Evolutionary conservation across 2,888 invertebrate genomes (phyloP).

Genomic region (Lochmaea crataegi): DNA sequence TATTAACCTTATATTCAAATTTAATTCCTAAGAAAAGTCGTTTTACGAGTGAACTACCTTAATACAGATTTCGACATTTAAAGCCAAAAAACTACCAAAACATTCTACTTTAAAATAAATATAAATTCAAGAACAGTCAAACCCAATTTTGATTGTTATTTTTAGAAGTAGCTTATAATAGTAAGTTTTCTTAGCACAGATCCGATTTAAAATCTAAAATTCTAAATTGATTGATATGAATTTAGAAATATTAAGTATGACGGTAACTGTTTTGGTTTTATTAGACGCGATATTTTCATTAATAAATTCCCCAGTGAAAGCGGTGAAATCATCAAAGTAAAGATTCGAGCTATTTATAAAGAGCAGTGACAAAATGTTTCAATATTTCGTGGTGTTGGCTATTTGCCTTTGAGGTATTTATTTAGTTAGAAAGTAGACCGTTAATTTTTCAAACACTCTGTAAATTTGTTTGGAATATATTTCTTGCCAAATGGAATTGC

Average conservation of each 20-base stretch:
- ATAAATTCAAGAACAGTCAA: too few species aligned
- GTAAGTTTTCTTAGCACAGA: neutral
- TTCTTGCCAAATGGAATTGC: constrained; percentile 1
- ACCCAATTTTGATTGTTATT: neutral
- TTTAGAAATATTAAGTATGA: neutral
- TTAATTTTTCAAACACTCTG: constrained; percentile 4
- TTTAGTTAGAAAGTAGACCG: neutral
- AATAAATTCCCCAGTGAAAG: neutral
- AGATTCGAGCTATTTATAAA: neutral
- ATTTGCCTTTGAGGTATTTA: constrained; percentile 1
- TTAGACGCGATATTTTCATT: neutral
- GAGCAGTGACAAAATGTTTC: neutral
- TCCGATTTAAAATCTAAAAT: neutral
- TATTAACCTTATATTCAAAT: too few species aligned
- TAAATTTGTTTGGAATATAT: constrained; percentile 7
- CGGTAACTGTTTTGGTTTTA: neutral
- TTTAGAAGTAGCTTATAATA: neutral
- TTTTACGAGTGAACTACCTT: too few species aligned
- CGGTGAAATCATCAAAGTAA: neutral
- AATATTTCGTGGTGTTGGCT: neutral
- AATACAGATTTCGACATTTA: too few species aligned
- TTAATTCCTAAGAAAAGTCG: too few species aligned
- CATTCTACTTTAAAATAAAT: too few species aligned
- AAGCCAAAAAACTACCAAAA: too few species aligned
- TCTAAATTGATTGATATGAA: neutral